Conservation (phyloP, 2,113 vertebrate species). For the Piprites chloris region DNA sequence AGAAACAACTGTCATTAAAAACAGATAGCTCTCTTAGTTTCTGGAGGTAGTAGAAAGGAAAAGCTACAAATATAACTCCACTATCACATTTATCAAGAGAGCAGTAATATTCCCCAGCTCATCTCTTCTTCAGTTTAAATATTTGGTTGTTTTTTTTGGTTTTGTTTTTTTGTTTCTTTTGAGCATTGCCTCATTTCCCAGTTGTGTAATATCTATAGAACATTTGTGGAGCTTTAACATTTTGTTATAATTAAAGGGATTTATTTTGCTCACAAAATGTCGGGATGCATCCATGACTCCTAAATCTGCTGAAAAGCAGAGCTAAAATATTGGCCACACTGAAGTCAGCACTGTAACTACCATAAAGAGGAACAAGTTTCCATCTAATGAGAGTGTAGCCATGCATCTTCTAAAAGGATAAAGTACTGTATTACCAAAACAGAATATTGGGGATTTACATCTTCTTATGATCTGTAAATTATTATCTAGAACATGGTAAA, state of each 20-base stretch:
- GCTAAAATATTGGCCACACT: background rate
- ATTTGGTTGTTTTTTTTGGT: background rate
- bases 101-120: background rate
- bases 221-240: background rate
- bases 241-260: conserved; percentile 30
- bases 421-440: background rate
- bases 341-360: background rate
- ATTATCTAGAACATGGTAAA: background rate
- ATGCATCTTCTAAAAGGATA: background rate
- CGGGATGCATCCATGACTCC: background rate
- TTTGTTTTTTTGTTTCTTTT: background rate
- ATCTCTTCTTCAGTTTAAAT: background rate
- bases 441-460: background rate
- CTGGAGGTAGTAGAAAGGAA: background rate
- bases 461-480: background rate
- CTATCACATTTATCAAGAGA: background rate
- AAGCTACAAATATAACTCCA: background rate
- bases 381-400: background rate
- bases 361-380: background rate
- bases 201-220: background rate
- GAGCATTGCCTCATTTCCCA: background rate
- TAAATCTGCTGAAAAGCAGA: background rate
- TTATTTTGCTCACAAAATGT: conserved; percentile 34
- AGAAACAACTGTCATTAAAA: background rate
- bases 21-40: background rate